Evolutionary conservation across 2,888 invertebrate species (phyloP).

Genomic region (Geophilus truncorum): DNA sequence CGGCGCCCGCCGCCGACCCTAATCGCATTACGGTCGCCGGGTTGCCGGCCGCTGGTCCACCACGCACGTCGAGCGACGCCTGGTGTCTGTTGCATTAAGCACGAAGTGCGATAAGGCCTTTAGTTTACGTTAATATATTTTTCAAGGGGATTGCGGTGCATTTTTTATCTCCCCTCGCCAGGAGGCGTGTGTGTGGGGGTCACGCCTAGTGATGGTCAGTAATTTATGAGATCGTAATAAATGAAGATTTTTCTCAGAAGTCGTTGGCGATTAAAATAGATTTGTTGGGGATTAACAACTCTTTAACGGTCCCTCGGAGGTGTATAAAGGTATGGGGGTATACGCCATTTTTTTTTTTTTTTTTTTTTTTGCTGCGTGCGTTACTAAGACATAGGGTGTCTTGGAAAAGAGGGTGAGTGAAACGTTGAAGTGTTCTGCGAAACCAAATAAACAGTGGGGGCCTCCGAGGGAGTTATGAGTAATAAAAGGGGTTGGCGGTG

Average conservation of each 20-base stretch:
- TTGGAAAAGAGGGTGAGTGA: constrained; percentile 5
- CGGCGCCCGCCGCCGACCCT: background rate
- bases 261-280: constrained; percentile 1
- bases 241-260: background rate
- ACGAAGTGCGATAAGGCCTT: background rate
- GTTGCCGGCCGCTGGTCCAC: background rate
- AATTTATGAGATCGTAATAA: constrained; percentile 13
- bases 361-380: background rate
- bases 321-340: background rate
- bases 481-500: constrained; percentile 15
- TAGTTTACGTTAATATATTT: background rate
- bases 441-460: constrained; percentile 16
- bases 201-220: background rate
- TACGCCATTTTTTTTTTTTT: background rate
- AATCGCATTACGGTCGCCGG: constrained; percentile 7
- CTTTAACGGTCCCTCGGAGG: background rate
- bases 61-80: constrained; percentile 2
- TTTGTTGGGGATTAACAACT: background rate
- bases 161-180: background rate
- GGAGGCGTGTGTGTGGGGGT: background rate
- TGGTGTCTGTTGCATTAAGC: constrained; percentile 15
- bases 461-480: constrained; percentile 4
- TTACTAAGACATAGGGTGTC: background rate
- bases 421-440: constrained; percentile 6
- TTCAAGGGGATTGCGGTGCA: background rate